Conservation (phyloP, 2,888 invertebrate species). For the Phaonia tiefii region DNA sequence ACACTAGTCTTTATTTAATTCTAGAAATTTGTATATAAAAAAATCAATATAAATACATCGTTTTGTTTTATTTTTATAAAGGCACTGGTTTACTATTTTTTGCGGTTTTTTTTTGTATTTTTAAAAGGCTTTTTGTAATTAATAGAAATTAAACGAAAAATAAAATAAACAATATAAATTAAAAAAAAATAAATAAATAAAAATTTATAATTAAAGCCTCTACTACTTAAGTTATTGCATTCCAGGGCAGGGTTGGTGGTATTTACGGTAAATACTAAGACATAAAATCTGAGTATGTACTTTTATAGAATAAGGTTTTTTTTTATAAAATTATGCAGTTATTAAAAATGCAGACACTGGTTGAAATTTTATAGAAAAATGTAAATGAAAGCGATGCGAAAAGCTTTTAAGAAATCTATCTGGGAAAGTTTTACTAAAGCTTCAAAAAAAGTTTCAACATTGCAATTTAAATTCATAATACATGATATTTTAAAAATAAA, state of each 20-base stretch:
- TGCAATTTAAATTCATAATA: too few relatives aligned
- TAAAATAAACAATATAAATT: constrained; percentile 47
- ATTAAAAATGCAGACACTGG: constrained; percentile 60
- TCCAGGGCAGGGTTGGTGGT: constrained; percentile 38
- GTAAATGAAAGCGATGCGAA: too few relatives aligned
- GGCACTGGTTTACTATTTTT: constrained; percentile 37
- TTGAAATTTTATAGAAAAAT: background rate
- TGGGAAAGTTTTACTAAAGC: too few relatives aligned
- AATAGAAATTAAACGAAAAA: background rate
- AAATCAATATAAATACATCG: constrained; percentile 12
- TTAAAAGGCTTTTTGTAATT: constrained; percentile 4
- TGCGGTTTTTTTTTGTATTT: constrained; percentile 4
- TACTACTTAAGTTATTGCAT: constrained; percentile 66
- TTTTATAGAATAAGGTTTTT: constrained; percentile 19
- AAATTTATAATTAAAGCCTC: constrained; percentile 52
- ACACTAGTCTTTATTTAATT: constrained; percentile 6
- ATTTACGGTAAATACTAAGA: background rate
- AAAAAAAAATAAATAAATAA: constrained; percentile 40
- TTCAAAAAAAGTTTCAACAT: too few relatives aligned
- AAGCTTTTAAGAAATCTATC: too few relatives aligned
- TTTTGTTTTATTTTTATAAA: too few relatives aligned
- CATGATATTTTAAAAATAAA: too few relatives aligned
- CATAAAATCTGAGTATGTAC: too few relatives aligned
- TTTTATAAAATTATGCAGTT: constrained; percentile 32
- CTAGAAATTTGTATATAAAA: background rate